Base-by-base conservation (phyloP, 2,888 invertebrate genomes). In the Diaperis boleti region DNA sequence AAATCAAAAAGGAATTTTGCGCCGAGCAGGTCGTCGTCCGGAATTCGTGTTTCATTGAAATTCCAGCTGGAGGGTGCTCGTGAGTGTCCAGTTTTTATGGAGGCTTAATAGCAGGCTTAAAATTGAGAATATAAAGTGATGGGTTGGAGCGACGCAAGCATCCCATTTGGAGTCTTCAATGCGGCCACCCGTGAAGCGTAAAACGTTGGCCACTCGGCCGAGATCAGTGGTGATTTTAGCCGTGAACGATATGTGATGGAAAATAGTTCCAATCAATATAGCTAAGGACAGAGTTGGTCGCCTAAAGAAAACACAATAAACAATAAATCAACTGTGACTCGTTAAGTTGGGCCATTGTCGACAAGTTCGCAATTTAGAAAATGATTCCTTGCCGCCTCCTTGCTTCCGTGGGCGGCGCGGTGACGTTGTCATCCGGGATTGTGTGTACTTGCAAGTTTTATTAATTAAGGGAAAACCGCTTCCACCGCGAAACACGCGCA, bases 221-320 rank as follows among this genome's bases (percentile, higher is more conserved):
- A 66, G 65, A 66, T 68, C 68, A 68, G 68, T 69, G 68, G 54
- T 65, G 68, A 68, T 67, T 67, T 65, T 68, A 63, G 56, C 68
- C 64, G 68, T 65, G 59, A 62, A 66, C 66, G 64, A 65, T 67
- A 67, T 65, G 65, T 64, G 66, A 69, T 61, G 64, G 64, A 67
- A 69, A 67, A 64, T 67, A 68, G 61, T 69, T 67, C 49, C 60
- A 60, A 60, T 60, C 60, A 60, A 63, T 59, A 65, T 60, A 64
- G 63, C 66, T 67, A 65, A 69, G 68, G 47, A 59, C 50, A 33
- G 44, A 50, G 29, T 52, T 37, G 14, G 17, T 49, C 15, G 41
- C 26, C 47, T 50, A 31, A 42, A 45, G 50, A 59, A 59, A 60
- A 60, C 52, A 31, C 44, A 47, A 60, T 60, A 42, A 60, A 44